phyloP scores from a whole-genome alignment of 2,888 invertebrate species.

The Xanthorhoe spadicearia region DNA sequence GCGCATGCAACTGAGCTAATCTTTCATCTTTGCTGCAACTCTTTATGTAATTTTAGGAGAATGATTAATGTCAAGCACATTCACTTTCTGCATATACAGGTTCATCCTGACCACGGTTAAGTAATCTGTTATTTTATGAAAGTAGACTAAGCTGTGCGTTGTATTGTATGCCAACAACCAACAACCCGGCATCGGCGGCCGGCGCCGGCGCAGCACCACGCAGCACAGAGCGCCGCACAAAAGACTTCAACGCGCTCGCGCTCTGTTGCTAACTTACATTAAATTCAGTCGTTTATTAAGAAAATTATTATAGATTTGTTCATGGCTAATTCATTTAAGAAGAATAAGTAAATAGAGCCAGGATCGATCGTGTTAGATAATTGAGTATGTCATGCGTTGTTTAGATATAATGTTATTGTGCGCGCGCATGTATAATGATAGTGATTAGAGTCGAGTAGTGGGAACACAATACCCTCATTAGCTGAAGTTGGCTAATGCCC shows the following conservation, averaged over 20 bases:
- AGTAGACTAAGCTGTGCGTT: not conserved
- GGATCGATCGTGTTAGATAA: not conserved
- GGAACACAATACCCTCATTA: conserved; percentile 29
- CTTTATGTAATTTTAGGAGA: not conserved
- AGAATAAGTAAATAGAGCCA: not conserved
- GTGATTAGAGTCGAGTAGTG: conserved; percentile 17
- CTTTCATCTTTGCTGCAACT: not conserved
- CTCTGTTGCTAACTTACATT: not conserved
- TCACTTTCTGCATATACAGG: not conserved
- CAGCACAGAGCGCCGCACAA: not conserved
- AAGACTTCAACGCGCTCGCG: conserved; percentile 14
- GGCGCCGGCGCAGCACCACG: not conserved
- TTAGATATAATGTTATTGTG: conserved; percentile 7
- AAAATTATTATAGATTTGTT: not conserved
- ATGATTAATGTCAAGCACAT: conserved; percentile 1
- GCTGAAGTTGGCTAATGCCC: conserved; percentile 15
- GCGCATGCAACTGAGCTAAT: not conserved
- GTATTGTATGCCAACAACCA: no score
- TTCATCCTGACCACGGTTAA: not conserved
- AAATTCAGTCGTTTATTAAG: not conserved
- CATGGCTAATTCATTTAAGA: not conserved
- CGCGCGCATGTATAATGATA: conserved; percentile 15
- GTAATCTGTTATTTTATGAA: not conserved
- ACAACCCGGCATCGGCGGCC: no score
- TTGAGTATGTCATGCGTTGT: conserved; percentile 1